Evolutionary conservation across 2,888 invertebrate genomes (phyloP), one percentile per base, ranked within the genome.

Genomic region (Crocallis elinguaria): DNA sequence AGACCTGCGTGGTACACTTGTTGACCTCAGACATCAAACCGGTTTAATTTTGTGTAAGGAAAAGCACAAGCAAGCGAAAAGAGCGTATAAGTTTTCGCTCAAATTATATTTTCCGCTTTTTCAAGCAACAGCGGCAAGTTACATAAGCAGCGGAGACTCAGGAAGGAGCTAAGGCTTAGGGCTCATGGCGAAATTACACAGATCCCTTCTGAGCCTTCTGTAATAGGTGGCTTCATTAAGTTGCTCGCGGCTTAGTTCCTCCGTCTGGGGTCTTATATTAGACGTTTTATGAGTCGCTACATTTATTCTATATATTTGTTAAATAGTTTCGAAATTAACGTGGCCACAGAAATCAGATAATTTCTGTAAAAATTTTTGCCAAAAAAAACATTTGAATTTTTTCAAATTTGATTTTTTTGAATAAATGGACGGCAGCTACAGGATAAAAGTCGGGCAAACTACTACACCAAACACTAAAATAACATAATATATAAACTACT

Each of bases 151-250:
- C 39, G 13, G 16, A 32, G 36, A 17, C 16, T 27, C 14, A 52
- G 58, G 51, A 55, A 49, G 54, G 45, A 25, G 48, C 39, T n/a
- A 58, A 39, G 36, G 41, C 30, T 30, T 19, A 30, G 21, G 29
- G 49, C 41, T 55, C 25, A 21, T 42, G 66, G 60, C 57, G 62
- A 67, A 69, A 71, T 71, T 67, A 64, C 66, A 39, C 57, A 68
- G 66, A 70, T 68, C 66, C 64, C 30, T 38, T 44, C 48, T 57
- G 57, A 67, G 59, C 64, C 61, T 46, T 52, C 50, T 54, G 52
- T 63, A 57, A 66, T 62, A 66, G 65, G 62, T 54, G 60, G 63
- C 58, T 64, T 68, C 69, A 67, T 70, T 67, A 67, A 60, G 49
- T 65, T 57, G 54, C 48, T 36, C 44, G 43, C 51, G 51, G 64